Base-by-base conservation (phyloP, 2,797 vertebrate species). In the Novumbra hubbsi region DNA sequence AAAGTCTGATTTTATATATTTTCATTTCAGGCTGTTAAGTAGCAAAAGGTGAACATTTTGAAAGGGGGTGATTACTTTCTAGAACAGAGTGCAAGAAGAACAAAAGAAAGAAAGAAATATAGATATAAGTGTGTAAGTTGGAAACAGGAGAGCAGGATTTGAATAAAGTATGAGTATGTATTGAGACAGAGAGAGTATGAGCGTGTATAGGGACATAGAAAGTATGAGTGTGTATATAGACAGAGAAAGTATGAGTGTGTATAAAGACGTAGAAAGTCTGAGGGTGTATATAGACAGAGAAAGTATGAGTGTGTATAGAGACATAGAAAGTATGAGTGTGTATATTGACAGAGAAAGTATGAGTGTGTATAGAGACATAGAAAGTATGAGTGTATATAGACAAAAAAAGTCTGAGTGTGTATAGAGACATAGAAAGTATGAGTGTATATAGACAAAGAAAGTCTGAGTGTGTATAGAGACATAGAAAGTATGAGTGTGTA, bases 121-220 rank as follows among this genome's bases (percentile, higher is more conserved):
- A 4, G 41, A 41, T 41, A 7, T 3, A 19, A 38, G 27, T 57
- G 14, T 5, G 62, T 66, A 24, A 32, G 7, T 38, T 38, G 4
- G 27, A 49, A 72, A 28, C 2, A 68, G 27, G 49, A 5, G 63
- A 2, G 30, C 2, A 74, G 28, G n/a, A 57, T 24, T 57, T 57
- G 63, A 41, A 17, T n/a, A n/a, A n/a, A n/a, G n/a, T n/a, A n/a
- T n/a, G n/a, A n/a, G n/a, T n/a, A n/a, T n/a, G n/a, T n/a, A n/a
- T n/a, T n/a, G n/a, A n/a, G n/a, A n/a, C n/a, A n/a, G n/a, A n/a
- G n/a, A n/a, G n/a, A n/a, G n/a, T n/a, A n/a, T n/a, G n/a, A n/a
- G 41, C 63, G 27, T 68, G 55, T n/a, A 72, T 64, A 76, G n/a
- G n/a, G n/a, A n/a, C n/a, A n/a, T n/a, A n/a, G 49, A 63, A 74